Evolutionary conservation across 2,113 vertebrate species (phyloP).

Genomic region (Sebastes schlegelii): DNA sequence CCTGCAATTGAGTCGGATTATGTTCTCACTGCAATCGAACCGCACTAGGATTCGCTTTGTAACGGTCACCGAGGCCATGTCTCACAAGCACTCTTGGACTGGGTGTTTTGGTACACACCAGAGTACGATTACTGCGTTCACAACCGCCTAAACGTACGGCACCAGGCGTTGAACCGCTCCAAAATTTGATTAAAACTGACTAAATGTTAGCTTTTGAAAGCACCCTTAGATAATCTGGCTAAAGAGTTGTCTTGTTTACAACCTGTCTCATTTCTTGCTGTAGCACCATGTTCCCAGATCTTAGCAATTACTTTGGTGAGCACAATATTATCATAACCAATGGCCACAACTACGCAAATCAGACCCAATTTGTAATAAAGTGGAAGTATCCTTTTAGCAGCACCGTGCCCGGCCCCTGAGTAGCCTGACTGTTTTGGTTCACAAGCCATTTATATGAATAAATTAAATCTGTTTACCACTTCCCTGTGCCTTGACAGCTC

Average conservation of each 20-base stretch:
- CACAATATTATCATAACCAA: conserved; percentile 18
- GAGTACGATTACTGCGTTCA: no score
- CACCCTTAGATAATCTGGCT: neutral
- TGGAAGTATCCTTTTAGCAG: conserved; percentile 19
- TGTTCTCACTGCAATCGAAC: no score
- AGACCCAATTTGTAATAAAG: conserved; percentile 15
- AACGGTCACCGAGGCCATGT: no score
- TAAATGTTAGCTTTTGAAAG: no score
- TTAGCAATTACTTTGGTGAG: conserved; percentile 4
- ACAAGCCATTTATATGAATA: conserved; percentile 72
- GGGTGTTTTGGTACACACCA: no score
- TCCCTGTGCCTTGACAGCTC: conserved; percentile 61
- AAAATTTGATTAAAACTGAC: no score
- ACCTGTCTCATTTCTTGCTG: conserved; percentile 3
- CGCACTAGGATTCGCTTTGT: no score
- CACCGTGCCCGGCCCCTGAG: conserved; percentile 26
- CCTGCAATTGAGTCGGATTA: no score
- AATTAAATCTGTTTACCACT: conserved; percentile 75
- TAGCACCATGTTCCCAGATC: neutral
- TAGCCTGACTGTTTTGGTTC: conserved; percentile 67
- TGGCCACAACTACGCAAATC: neutral
- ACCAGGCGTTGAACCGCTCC: no score
- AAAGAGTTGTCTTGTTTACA: conserved; percentile 8
- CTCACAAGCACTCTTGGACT: no score
- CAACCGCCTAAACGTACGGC: rapidly evolving